Evolutionary conservation across 1,140 invertebrate genomes (phyloP).

Genomic region (Drosophila ercepeae): DNA sequence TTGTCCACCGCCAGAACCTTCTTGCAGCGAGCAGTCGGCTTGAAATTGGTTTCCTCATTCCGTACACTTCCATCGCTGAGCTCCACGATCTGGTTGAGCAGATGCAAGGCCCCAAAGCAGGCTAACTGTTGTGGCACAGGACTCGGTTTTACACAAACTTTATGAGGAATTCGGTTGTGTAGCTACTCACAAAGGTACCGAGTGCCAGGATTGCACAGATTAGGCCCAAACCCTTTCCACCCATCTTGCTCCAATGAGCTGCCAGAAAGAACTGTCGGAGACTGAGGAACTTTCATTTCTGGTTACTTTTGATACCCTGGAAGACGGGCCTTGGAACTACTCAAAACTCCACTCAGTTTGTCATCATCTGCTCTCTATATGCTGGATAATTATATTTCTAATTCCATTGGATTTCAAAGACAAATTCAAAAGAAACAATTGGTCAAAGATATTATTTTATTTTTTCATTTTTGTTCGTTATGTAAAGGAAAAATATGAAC

Average conservation of each 20-base stretch:
- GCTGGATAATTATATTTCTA: not conserved
- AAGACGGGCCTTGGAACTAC: not conserved
- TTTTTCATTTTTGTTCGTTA: not conserved
- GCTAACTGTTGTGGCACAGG: constrained; percentile 28
- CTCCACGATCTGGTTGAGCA: constrained; percentile 51
- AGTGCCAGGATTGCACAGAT: constrained; percentile 39
- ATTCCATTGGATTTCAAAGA: not conserved
- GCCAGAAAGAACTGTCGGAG: constrained; percentile 13
- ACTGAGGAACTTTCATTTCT: not conserved
- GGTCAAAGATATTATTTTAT: not conserved
- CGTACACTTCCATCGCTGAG: not conserved
- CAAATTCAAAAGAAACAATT: constrained; percentile 6
- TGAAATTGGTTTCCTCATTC: not conserved
- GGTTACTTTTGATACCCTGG: not conserved
- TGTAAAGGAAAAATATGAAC: not conserved
- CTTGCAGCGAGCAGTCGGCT: not conserved
- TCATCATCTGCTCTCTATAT: constrained; percentile 3
- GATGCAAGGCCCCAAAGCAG: constrained; percentile 48
- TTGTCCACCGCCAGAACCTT: constrained; percentile 22
- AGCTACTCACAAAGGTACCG: constrained; percentile 47
- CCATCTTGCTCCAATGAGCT: constrained; percentile 41
- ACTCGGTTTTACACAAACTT: not conserved
- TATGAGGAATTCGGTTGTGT: not conserved
- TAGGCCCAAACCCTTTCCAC: constrained; percentile 41
- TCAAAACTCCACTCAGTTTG: not conserved